Conservation (phyloP, 1,140 invertebrate species). For the Adoxophyes honmai region DNA sequence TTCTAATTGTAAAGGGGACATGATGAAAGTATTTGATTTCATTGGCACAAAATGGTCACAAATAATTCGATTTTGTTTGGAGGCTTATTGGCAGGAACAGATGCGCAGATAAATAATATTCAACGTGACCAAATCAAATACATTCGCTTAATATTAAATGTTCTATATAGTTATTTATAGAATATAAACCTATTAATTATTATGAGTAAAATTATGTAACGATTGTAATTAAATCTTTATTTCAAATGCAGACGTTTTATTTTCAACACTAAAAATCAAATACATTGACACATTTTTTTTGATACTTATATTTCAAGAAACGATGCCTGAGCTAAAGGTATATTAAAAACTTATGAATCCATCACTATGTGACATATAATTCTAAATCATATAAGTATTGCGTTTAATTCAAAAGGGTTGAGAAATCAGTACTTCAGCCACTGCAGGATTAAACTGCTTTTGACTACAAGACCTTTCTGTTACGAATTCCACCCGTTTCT, state of each 20-base stretch:
- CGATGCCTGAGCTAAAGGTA: no score
- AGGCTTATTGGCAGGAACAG: conserved; percentile 39
- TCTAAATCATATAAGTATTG: no score
- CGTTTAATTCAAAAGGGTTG: no score
- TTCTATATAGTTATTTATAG: conserved; percentile 75
- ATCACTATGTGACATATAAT: no score
- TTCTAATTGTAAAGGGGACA: conserved; percentile 3
- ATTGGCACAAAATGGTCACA: background rate
- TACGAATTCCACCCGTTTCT: no score
- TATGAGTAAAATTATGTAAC: conserved; percentile 74
- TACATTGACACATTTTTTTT: no score
- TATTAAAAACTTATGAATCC: no score
- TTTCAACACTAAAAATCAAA: no score
- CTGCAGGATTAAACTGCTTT: no score
- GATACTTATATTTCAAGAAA: no score
- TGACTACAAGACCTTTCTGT: no score
- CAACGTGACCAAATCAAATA: conserved; percentile 73
- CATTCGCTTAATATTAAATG: conserved; percentile 73
- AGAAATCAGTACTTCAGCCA: no score
- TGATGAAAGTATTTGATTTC: conserved; percentile 7
- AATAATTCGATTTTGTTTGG: conserved; percentile 21
- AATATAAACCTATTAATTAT: conserved; percentile 73
- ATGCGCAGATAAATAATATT: conserved; percentile 30
- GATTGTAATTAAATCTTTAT: conserved; percentile 76
- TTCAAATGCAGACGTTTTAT: conserved; percentile 55